Evolutionary conservation across 2,113 vertebrate genomes (phyloP).

Genomic region (Erpornis zantholeuca): DNA sequence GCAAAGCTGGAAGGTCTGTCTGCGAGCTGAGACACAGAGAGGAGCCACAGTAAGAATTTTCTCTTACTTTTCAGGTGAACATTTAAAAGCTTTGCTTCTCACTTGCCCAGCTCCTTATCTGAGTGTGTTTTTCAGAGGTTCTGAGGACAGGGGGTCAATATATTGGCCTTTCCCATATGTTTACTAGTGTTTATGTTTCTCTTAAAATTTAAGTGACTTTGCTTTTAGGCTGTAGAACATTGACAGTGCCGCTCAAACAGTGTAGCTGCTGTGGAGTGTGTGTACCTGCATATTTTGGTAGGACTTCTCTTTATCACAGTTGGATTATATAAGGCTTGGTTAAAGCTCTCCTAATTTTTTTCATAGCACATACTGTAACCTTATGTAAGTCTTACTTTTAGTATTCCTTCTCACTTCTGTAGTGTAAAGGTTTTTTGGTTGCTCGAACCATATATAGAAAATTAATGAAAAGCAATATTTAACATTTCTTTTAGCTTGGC

Average conservation of each 20-base stretch:
- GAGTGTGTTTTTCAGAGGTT: not conserved
- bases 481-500: not conserved
- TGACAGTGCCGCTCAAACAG: not conserved
- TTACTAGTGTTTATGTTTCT: not conserved
- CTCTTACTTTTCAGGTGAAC: not conserved
- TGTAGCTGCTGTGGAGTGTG: not conserved
- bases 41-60: not conserved
- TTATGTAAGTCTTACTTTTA: not conserved
- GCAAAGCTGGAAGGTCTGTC: not conserved
- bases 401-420: not conserved
- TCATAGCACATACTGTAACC: not conserved
- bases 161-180: not conserved
- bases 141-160: not conserved
- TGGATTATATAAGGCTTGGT: not conserved
- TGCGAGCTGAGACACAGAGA: not conserved
- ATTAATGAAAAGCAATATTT: not conserved
- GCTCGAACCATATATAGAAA: not conserved
- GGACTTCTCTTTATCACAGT: not conserved
- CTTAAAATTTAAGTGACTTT: not conserved
- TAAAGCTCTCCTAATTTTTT: not conserved
- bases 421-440: not conserved
- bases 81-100: not conserved
- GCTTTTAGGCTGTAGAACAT: not conserved
- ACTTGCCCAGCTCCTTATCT: not conserved
- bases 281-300: not conserved